phyloP scores from a whole-genome alignment of 1,140 invertebrate species.

The Micrasema longulum region DNA sequence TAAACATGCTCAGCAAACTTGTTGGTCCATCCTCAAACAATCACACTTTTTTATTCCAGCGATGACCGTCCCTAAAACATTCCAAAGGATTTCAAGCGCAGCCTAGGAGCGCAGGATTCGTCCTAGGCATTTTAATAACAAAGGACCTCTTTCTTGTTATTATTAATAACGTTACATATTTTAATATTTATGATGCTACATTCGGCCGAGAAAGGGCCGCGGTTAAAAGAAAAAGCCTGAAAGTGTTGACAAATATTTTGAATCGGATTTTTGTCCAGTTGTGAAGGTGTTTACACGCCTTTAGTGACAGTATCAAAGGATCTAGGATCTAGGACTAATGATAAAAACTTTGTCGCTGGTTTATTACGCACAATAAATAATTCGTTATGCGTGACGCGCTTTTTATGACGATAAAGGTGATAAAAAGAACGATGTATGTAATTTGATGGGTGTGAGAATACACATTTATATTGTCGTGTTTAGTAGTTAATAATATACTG shows the following conservation, averaged over 20 bases:
- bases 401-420: constrained; percentile 9
- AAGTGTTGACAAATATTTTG: constrained; percentile 54
- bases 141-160: constrained; percentile 34
- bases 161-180: constrained; percentile 15
- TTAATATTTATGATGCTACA: too few relatives aligned
- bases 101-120: constrained; percentile 34
- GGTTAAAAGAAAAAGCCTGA: not conserved
- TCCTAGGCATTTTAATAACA: constrained; percentile 45
- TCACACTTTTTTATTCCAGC: constrained; percentile 15
- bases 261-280: constrained; percentile 38
- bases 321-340: not conserved
- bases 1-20: too few relatives aligned
- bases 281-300: constrained; percentile 39
- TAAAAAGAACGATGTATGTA: too few relatives aligned
- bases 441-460: too few relatives aligned
- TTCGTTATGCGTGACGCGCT: not conserved
- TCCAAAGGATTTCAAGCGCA: constrained; percentile 6
- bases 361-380: constrained; percentile 31
- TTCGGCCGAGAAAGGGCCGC: not conserved
- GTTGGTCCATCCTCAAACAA: too few relatives aligned
- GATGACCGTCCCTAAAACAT: constrained; percentile 22
- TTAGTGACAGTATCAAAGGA: constrained; percentile 28
- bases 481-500: too few relatives aligned
- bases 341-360: constrained; percentile 3
- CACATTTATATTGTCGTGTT: too few relatives aligned